Percentiles rank a stretch among this genome's conserved stretches.
Conservation (phyloP, 2,888 invertebrate genomes). For the Campoplex capitator region DNA sequence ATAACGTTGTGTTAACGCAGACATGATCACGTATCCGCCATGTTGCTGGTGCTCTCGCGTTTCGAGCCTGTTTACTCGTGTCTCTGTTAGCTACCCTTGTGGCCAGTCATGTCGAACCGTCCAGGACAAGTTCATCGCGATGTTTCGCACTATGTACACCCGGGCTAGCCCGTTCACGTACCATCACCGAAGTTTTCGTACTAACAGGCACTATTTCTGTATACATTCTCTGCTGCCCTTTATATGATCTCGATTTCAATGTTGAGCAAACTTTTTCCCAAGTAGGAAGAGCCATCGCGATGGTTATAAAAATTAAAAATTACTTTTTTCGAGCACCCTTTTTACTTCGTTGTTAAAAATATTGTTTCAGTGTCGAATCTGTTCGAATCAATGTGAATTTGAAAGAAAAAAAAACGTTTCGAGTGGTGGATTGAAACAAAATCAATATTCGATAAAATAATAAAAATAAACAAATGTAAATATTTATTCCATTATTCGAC, state of each 20-base stretch:
- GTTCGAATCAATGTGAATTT: background rate
- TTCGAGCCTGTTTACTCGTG: constrained; percentile 61
- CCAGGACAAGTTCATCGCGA: constrained; percentile 62
- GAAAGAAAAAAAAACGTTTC: background rate
- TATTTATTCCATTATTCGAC: background rate
- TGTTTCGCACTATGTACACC: constrained; percentile 53
- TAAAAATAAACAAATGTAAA: background rate
- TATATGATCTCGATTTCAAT: constrained; percentile 28
- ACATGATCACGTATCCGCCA: constrained; percentile 48
- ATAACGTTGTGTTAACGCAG: constrained; percentile 51
- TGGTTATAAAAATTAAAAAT: too few relatives aligned
- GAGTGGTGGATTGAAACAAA: background rate
- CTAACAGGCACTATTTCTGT: background rate
- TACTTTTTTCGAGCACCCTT: too few relatives aligned
- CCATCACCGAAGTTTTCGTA: constrained; percentile 43
- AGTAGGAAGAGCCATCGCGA: background rate
- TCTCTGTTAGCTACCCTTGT: constrained; percentile 64
- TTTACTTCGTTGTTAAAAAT: background rate
- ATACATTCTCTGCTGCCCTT: background rate
- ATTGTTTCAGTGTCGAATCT: background rate
- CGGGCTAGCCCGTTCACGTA: constrained; percentile 27
- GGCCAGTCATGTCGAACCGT: constrained; percentile 63
- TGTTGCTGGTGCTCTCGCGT: constrained; percentile 39
- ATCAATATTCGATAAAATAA: too few relatives aligned
- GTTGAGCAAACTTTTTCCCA: background rate